Percentiles rank a stretch among this genome's conserved stretches.
phyloP scores from a whole-genome alignment of 2,113 vertebrate genomes.

The Sylvietta virens region DNA sequence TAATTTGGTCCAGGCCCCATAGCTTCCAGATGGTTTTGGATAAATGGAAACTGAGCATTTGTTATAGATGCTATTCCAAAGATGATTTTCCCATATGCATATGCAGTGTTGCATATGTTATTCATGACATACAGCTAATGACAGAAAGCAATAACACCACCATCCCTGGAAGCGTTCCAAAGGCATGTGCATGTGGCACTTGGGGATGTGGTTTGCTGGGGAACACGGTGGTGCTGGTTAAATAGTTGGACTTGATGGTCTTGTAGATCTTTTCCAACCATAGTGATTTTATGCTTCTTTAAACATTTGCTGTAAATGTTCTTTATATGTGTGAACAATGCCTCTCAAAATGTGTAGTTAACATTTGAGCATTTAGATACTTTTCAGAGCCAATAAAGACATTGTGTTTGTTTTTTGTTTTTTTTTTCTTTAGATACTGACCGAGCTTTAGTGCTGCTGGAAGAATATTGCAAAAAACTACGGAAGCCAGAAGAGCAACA shows the following conservation, averaged over 20 bases:
- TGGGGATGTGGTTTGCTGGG: not conserved
- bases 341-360: not conserved
- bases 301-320: not conserved
- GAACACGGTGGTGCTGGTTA: not conserved
- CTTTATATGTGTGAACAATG: not conserved
- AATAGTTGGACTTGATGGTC: not conserved
- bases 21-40: conserved; percentile 1
- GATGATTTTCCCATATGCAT: not conserved
- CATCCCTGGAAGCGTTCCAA: not conserved
- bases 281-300: not conserved
- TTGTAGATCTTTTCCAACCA: not conserved
- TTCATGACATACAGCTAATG: not conserved
- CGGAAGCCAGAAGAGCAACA: conserved; percentile 87
- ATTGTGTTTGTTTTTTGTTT: not conserved
- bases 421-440: conserved; percentile 80
- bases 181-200: not conserved
- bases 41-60: not conserved
- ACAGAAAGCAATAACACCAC: not conserved
- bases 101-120: not conserved
- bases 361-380: not conserved
- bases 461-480: conserved; percentile 91
- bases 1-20: not conserved
- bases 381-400: not conserved
- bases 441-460: conserved; percentile 85
- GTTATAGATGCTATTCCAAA: not conserved